Evolutionary conservation across 2,888 invertebrate genomes (phyloP), one percentile per base, ranked within the genome.

Genomic region (Balanococcus diminutus): DNA sequence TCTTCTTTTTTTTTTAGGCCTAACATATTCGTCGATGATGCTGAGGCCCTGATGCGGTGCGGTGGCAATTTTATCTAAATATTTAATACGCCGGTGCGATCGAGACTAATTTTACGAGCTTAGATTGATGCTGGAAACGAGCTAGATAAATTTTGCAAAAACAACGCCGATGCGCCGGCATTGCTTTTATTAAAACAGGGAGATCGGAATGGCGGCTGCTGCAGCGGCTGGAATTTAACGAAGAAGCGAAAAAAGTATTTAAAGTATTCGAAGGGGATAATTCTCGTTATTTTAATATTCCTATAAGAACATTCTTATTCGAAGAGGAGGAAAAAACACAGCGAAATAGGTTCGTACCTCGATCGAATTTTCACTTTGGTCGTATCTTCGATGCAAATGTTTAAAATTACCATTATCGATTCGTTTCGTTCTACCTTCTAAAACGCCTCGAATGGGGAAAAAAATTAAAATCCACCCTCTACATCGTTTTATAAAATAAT

Each of bases 331-430:
- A 11, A 67, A 28, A 67, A 67, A 67, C 6, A 67, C 28, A 6
- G 0, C 61, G 0, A 0, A 51, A 51, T 51, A 51, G 51, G 51
- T 51, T 19, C 51, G n/a, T 8, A 19, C n/a, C n/a, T n/a, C n/a
- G 51, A 67, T 67, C 2, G 61, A 75, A 75, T 32, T 67, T 75
- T 75, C 75, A 75, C 31, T 75, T 51, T 51, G 25, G 11, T 51
- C 51, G 51, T 28, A 67, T 67, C 11, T 67, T 67, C 61, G 61
- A 67, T 67, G 61, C 61, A 67, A 67, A 67, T 67, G 75, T 19
- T 75, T 32, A 31, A 75, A 75, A 75, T 75, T 75, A 75, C 75
- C 75, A 75, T 75, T 32, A 75, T 75, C 75, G 75, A 75, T 75
- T 75, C 14, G 42, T 75, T 11, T 3, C 61, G 19, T 61, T 22